Evolutionary conservation across 2,113 vertebrate genomes (phyloP), one percentile per base, ranked within the genome.

Genomic region (Eidolon helvum): DNA sequence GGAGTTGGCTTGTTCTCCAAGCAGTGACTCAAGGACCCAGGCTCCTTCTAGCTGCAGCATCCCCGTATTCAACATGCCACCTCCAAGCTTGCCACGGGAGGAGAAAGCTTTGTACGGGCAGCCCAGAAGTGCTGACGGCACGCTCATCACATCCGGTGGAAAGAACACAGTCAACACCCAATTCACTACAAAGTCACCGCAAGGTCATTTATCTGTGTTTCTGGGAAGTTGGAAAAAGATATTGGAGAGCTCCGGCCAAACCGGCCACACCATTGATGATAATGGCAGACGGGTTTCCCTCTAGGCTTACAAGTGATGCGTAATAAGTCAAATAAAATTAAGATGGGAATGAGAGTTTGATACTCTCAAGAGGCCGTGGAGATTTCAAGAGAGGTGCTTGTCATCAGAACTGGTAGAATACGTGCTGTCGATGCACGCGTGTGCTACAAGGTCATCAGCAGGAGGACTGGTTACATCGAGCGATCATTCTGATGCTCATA

Each of bases 151-250:
- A 24, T 30, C 24, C 28, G 4, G 5, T 18, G 12, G 30, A 30
- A 35, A 35, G 79, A 38, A 15, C 26, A 2, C 26, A 9, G 15
- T 35, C 40, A 24, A 2, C 8, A 2, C 30, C 43, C 45, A 53
- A 1, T 2, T 9, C 71, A 4, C 21, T 9, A 6, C 59, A 26
- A 7, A 9, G 40, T n/a, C 40, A 16, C 24, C 0, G 16, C 15
- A 21, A 87, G 18, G 12, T 7, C 22, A 12, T 38, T 74, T 57
- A 9, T 10, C 14, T 71, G 26, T 69, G 26, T 69, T 63, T 57
- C 69, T 7, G 55, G 85, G 43, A 92, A 72, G 21, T 14, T 48
- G 48, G 85, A 0, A 16, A 38, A 48, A 43, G 10, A 26, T 30
- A 5, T 8, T 19, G 38, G 48, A 55, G 45, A n/a, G 40, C 22